These are phyloP conservation scores for Macropodus opercularis DNA, from an alignment of 2,797 vertebrate species.

Conservation along the genomic window DNA sequence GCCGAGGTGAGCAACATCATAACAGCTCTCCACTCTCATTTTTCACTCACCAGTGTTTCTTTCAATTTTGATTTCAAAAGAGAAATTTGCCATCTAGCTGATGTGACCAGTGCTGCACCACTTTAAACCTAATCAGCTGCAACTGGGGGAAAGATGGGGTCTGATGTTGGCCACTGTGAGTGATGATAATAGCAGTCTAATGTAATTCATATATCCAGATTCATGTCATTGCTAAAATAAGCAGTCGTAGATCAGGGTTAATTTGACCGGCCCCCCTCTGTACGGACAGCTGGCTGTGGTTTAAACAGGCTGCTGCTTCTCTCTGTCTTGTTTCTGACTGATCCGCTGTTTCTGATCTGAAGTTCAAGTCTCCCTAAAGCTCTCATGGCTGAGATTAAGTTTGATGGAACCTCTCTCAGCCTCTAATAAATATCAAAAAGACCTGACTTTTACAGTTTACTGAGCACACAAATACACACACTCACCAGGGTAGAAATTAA, in stretches of 20 bases:
- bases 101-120: too few relatives aligned
- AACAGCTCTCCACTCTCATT: too few relatives aligned
- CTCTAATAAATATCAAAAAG: not conserved
- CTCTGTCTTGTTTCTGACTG: slow-evolving; percentile 8
- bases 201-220: not conserved
- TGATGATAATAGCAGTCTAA: not conserved
- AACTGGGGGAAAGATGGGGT: not conserved
- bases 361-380: slow-evolving; percentile 11
- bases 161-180: not conserved
- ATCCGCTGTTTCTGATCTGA: slow-evolving; percentile 27
- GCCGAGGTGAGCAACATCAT: too few relatives aligned
- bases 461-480: slow-evolving; percentile 5
- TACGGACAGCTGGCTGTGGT: slow-evolving; percentile 13
- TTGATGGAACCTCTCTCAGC: slow-evolving; percentile 17
- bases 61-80: too few relatives aligned
- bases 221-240: not conserved
- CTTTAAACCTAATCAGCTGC: too few relatives aligned
- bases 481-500: slow-evolving; percentile 33
- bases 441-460: slow-evolving; percentile 1
- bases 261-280: not conserved
- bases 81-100: too few relatives aligned
- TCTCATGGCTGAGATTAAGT: slow-evolving; percentile 19
- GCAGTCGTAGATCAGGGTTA: not conserved
- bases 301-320: slow-evolving; percentile 2
- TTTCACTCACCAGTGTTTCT: too few relatives aligned